Percentiles rank a stretch among this genome's conserved stretches.
Conservation (phyloP, 2,888 invertebrate species). For the Drosophila nr. fundita region DNA sequence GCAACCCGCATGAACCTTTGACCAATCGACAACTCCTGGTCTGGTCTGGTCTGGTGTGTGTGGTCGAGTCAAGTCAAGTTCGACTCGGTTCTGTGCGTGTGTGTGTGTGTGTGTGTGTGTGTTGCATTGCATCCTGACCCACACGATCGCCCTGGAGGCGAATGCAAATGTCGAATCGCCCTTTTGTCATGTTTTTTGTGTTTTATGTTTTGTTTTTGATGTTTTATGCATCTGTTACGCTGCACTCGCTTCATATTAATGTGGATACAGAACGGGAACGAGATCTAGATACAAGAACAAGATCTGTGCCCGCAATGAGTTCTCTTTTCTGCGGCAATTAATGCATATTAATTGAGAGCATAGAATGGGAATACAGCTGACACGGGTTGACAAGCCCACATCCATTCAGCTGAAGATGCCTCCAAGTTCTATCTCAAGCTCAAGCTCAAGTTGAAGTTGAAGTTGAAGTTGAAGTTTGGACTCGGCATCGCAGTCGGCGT, state of each 20-base stretch:
- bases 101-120: neutral
- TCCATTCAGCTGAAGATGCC: neutral
- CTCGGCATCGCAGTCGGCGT: conserved; percentile 1
- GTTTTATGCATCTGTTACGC: conserved; percentile 47
- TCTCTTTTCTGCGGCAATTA: conserved; percentile 26
- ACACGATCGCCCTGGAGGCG: conserved; percentile 25
- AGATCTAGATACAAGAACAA: conserved; percentile 12
- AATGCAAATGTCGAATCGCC: conserved; percentile 38
- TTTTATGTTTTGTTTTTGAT: conserved; percentile 19
- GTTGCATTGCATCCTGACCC: conserved; percentile 29
- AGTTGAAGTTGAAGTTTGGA: neutral
- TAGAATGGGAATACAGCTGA: conserved; percentile 23
- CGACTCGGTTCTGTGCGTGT: neutral
- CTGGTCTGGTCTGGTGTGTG: conserved; percentile 32
- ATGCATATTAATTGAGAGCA: conserved; percentile 44
- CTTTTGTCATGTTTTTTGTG: conserved; percentile 54
- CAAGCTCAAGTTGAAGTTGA: neutral
- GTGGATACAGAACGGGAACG: conserved; percentile 21
- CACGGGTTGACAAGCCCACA: conserved; percentile 51
- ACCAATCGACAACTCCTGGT: conserved; percentile 9
- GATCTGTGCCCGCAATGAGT: neutral
- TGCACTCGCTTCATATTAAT: conserved; percentile 40
- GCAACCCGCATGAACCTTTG: conserved; percentile 56
- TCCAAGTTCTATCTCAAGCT: neutral
- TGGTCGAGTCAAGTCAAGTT: conserved; percentile 32